phyloP scores from a whole-genome alignment of 2,113 vertebrate species.

The Pipa parva region DNA sequence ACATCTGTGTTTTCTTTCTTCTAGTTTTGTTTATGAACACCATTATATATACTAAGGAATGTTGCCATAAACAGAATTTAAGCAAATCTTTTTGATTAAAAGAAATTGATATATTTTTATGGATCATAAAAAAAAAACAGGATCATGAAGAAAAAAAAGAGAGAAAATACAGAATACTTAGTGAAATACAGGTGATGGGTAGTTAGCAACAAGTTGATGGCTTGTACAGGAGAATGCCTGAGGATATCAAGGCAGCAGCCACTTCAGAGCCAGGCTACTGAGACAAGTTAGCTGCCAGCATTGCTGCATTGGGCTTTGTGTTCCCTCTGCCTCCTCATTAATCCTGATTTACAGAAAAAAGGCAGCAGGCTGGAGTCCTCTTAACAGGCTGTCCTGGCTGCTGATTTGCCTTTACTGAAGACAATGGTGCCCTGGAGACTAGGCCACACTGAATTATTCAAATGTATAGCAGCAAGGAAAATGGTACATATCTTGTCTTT shows the following conservation, averaged over 20 bases:
- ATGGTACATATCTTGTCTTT: rapidly evolving
- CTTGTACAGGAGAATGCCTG: slow-evolving; percentile 47
- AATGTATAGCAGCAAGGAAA: slow-evolving; percentile 58
- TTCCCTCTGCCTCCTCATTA: slow-evolving; percentile 79
- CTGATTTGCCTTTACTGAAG: slow-evolving; percentile 74
- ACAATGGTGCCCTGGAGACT: slow-evolving; percentile 78
- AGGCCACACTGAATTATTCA: slow-evolving; percentile 79
- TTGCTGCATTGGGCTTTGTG: slow-evolving; percentile 54
- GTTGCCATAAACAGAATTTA: too few species aligned
- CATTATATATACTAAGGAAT: too few species aligned
- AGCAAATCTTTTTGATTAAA: too few species aligned
- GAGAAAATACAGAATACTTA: neutral
- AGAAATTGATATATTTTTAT: too few species aligned
- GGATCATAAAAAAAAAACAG: too few species aligned
- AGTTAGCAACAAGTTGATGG: slow-evolving; percentile 44
- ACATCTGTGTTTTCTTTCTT: too few species aligned
- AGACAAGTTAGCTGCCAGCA: slow-evolving; percentile 42
- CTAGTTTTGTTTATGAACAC: too few species aligned
- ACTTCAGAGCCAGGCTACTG: slow-evolving; percentile 36
- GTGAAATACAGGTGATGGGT: slow-evolving; percentile 36
- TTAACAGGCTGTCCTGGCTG: slow-evolving; percentile 63
- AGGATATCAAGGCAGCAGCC: slow-evolving; percentile 48
- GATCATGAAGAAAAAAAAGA: slow-evolving; percentile 14
- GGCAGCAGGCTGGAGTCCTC: slow-evolving; percentile 73
- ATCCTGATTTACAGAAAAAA: slow-evolving; percentile 82